Conservation (phyloP, 2,797 vertebrate species). For the Neostethus bicornis region DNA sequence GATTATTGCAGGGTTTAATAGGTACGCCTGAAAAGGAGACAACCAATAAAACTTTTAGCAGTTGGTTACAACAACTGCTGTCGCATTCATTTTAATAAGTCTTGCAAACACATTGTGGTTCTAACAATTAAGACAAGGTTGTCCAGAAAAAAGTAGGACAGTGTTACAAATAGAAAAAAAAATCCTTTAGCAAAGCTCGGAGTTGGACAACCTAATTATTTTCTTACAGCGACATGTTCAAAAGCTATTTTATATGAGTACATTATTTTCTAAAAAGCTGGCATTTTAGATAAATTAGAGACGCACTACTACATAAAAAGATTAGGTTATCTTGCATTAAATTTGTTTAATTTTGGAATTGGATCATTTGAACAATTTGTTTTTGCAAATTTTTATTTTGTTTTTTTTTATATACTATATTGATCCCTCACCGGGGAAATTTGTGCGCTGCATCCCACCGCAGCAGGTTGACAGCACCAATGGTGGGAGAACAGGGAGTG, state of each 20-base stretch:
- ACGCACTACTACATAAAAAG: too few relatives aligned
- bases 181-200: not conserved
- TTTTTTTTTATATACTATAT: too few relatives aligned
- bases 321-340: not conserved
- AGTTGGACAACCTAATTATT: not conserved
- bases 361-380: too few relatives aligned
- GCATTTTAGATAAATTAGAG: too few relatives aligned
- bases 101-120: not conserved
- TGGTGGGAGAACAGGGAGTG: too few relatives aligned
- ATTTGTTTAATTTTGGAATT: not conserved
- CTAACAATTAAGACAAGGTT: not conserved
- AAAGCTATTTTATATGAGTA: not conserved
- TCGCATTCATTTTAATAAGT: constrained; percentile 2
- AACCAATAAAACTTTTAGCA: not conserved
- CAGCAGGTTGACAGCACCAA: too few relatives aligned
- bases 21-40: constrained; percentile 5
- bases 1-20: constrained; percentile 3
- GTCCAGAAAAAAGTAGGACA: not conserved
- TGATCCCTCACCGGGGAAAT: too few relatives aligned
- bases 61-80: not conserved
- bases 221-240: not conserved
- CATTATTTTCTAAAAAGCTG: not conserved
- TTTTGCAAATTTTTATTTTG: too few relatives aligned
- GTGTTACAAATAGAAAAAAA: not conserved
- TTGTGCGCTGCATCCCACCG: too few relatives aligned